Conservation (phyloP, 2,888 invertebrate genomes). For the Sinhomidia bicolor region DNA sequence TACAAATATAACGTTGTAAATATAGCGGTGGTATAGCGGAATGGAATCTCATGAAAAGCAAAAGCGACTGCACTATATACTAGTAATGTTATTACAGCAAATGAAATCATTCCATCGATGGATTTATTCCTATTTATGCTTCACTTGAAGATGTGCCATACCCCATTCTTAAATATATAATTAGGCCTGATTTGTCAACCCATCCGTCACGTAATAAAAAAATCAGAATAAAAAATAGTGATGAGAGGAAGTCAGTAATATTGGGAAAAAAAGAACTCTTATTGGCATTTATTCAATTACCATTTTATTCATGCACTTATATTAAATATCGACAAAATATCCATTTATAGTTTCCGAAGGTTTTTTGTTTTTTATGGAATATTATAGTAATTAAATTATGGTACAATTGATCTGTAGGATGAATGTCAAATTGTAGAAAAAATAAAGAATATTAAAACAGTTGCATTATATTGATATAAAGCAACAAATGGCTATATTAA, state of each 20-base stretch:
- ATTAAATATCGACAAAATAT: too few species aligned
- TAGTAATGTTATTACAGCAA: background rate
- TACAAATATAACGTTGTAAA: background rate
- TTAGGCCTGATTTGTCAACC: constrained; percentile 23
- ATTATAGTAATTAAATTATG: too few species aligned
- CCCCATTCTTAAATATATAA: background rate
- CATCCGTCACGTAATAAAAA: background rate
- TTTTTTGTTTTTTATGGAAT: too few species aligned
- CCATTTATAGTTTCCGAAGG: too few species aligned
- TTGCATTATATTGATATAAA: background rate
- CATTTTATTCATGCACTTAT: too few species aligned
- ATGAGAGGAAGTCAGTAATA: background rate
- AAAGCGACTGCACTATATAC: too few species aligned
- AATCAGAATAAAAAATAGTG: background rate
- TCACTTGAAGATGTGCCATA: constrained; percentile 14
- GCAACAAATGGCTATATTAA: background rate
- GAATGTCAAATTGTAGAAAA: too few species aligned
- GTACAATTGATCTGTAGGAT: too few species aligned
- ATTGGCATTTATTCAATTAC: too few species aligned
- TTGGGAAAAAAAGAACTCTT: too few species aligned
- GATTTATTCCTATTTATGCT: constrained; percentile 5
- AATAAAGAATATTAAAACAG: background rate
- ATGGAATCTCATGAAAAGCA: background rate
- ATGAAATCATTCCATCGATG: background rate
- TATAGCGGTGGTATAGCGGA: too few species aligned